phyloP scores from a whole-genome alignment of 1,140 invertebrate genomes.

The Drosophila tristis region DNA sequence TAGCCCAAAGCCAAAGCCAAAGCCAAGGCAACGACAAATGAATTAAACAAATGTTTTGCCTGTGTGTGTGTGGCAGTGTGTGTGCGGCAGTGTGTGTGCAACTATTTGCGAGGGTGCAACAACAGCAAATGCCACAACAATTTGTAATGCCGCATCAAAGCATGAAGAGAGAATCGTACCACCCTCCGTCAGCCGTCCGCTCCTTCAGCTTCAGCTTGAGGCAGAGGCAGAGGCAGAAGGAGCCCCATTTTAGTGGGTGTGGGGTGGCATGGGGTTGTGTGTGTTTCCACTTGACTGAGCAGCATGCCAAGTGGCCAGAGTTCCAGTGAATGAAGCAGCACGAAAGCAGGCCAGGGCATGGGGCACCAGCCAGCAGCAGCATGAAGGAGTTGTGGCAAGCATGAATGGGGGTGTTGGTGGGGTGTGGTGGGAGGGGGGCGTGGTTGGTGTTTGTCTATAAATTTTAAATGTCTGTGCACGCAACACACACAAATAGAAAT shows the following conservation, averaged over 20 bases:
- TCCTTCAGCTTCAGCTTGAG: too few relatives aligned
- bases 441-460: constrained; percentile 40
- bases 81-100: constrained; percentile 24
- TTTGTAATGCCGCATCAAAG: constrained; percentile 54
- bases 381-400: background rate
- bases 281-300: constrained; percentile 46
- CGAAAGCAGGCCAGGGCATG: too few relatives aligned
- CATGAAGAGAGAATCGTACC: constrained; percentile 8
- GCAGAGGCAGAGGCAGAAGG: too few relatives aligned
- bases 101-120: constrained; percentile 51
- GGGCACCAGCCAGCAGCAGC: background rate
- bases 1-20: constrained; percentile 26
- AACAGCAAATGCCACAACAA: constrained; percentile 51
- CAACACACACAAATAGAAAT: constrained; percentile 48
- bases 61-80: background rate
- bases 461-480: constrained; percentile 55
- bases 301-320: constrained; percentile 45
- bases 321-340: too few relatives aligned
- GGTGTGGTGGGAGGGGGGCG: background rate
- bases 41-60: constrained; percentile 43
- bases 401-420: background rate
- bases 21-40: constrained; percentile 51
- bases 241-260: too few relatives aligned
- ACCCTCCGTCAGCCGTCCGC: too few relatives aligned
- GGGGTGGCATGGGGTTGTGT: constrained; percentile 17